Evolutionary conservation across 2,113 vertebrate genomes (phyloP), one percentile per base, ranked within the genome.

Genomic region (Herpetotheres cachinnans): DNA sequence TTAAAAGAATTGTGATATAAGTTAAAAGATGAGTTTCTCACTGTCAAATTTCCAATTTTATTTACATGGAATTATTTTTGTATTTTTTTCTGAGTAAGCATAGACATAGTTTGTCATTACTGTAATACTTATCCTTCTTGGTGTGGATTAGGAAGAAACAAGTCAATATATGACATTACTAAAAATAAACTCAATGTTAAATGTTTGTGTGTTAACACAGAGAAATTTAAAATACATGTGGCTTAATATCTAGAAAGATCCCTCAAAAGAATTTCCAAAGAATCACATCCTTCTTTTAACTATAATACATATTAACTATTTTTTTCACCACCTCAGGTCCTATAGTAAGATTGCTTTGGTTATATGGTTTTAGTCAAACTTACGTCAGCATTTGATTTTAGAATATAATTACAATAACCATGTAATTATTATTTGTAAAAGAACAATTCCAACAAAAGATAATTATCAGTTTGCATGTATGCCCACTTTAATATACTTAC

Each of bases 311-410:
- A 71, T 36, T 70, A 54, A 62, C 2, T 13, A 3, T 9, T 44
- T 78, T 78, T 74, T 29, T 21, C 44, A 82, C 13, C 10, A 26
- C 5, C 6, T 56, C 0, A 0, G 16, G 78, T 78, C 14, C 18
- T 70, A 36, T 24, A 40, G 27, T 82, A 6, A 36, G 7, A 58
- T 58, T 74, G 2, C 21, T 90, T 90, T 12, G 6, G 5, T 15
- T 70, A 4, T 65, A 61, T 81, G 13, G 7, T 46, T 81, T 52
- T 52, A 55, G 3, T 76, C 22, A 77, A 93, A 69, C 2, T 61
- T 70, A 69, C 9, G 26, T 29, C 44, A 93, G 10, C n/a, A 73
- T 89, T 82, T 83, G 3, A 2, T 34, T 91, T 83, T 46, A 63
- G 19, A 76, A 24, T 63, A 22, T 49, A 66, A 76, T 71, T 30